Evolutionary conservation across 2,888 invertebrate species (phyloP).

Genomic region (Mimumesa dahlbomi): DNA sequence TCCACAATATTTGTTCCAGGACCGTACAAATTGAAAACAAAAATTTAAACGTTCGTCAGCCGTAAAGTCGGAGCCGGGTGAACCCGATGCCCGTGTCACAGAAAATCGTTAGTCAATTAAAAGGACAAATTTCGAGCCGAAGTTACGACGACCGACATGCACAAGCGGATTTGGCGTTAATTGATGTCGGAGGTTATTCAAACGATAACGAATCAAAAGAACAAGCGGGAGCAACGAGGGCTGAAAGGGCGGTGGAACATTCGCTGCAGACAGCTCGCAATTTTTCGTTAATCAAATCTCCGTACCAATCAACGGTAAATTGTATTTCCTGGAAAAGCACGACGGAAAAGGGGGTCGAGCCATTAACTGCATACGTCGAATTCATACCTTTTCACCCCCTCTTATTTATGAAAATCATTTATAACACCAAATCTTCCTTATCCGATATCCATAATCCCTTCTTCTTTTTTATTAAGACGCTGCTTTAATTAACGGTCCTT

Average conservation of each 20-base stretch:
- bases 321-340: constrained; percentile 4
- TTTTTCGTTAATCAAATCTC: constrained; percentile 40
- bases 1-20: no score
- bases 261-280: constrained; percentile 23
- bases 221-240: background rate
- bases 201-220: constrained; percentile 27
- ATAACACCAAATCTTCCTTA: no score
- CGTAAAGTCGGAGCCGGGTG: no score
- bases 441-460: no score
- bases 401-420: no score
- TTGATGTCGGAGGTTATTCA: constrained; percentile 33
- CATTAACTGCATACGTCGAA: no score
- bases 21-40: no score
- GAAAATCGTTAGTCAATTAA: constrained; percentile 35
- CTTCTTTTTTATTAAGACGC: no score
- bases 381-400: no score
- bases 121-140: constrained; percentile 10
- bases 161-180: constrained; percentile 23
- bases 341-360: no score
- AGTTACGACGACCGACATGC: constrained; percentile 6
- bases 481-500: no score
- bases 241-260: constrained; percentile 20
- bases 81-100: constrained; percentile 3
- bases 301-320: constrained; percentile 29
- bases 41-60: no score